A percentile compares a stretch with the other conserved stretches of the same genome.
Evolutionary conservation across 2,797 vertebrate species (phyloP).

Genomic region (Schizopygopsis pylzovi): DNA sequence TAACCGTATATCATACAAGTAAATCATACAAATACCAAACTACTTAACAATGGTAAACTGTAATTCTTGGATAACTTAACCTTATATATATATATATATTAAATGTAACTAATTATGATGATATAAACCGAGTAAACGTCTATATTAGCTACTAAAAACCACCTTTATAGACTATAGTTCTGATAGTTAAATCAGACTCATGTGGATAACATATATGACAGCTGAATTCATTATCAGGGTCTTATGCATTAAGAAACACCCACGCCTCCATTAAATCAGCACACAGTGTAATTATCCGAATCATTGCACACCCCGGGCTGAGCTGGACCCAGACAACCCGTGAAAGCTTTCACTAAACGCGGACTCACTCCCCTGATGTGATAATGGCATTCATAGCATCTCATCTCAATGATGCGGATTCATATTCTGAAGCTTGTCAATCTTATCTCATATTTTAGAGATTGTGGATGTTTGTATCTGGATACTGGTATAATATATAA

Average conservation of each 20-base stretch:
- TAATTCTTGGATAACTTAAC: neutral
- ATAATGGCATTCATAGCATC: slow-evolving; percentile 29
- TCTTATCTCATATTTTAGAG: neutral
- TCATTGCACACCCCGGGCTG: slow-evolving; percentile 22
- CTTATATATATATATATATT: too few species aligned
- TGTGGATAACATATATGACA: neutral
- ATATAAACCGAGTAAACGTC: neutral
- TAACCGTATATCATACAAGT: neutral
- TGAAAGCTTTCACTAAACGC: slow-evolving; percentile 18
- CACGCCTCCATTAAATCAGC: slow-evolving; percentile 55
- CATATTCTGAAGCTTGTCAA: neutral
- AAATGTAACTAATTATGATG: too few species aligned
- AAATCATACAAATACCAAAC: neutral
- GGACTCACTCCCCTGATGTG: slow-evolving; percentile 34
- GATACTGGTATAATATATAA: neutral
- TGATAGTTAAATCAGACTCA: slow-evolving; percentile 1
- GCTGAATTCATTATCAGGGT: slow-evolving; percentile 45
- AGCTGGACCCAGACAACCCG: slow-evolving; percentile 23
- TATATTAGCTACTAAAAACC: neutral
- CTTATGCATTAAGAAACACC: slow-evolving; percentile 42
- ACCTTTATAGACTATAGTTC: neutral
- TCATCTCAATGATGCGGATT: neutral
- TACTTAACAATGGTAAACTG: neutral
- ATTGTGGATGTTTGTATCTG: neutral
- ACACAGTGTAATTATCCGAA: slow-evolving; percentile 47